These are phyloP conservation scores for Heliconius cydno DNA, from an alignment of 2,888 invertebrate genomes.

Conservation along the genomic window DNA sequence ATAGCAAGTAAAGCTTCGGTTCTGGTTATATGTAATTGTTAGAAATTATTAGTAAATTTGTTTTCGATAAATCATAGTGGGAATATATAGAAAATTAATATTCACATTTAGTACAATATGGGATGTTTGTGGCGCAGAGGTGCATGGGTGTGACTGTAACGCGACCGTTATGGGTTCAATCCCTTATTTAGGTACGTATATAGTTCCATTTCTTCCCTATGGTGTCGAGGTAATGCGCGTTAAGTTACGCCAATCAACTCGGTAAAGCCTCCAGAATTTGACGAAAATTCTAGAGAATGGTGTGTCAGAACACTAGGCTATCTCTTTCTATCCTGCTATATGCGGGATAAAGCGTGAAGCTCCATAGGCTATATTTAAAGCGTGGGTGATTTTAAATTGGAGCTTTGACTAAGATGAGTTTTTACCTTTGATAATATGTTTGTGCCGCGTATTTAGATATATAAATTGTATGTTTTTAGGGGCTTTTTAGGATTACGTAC, in stretches of 20 bases:
- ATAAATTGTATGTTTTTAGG: background rate
- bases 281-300: no score
- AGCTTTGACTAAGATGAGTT: slow-evolving; percentile 2
- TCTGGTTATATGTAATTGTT: background rate
- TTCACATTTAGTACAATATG: background rate
- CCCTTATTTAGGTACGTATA: no score
- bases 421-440: slow-evolving; percentile 19
- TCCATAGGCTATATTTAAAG: background rate
- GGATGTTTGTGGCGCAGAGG: no score
- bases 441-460: background rate
- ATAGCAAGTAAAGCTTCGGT: background rate
- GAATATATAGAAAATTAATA: background rate
- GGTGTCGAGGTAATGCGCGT: no score
- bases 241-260: no score
- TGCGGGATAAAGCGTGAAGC: no score
- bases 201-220: no score
- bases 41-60: background rate
- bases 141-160: no score
- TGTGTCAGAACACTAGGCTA: no score
- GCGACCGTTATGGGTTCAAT: no score
- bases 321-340: no score
- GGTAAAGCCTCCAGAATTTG: no score
- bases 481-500: background rate
- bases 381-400: slow-evolving; percentile 6
- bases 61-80: background rate